phyloP scores from a whole-genome alignment of 2,888 invertebrate species.

The Poecilobothrus nobilitatus region DNA sequence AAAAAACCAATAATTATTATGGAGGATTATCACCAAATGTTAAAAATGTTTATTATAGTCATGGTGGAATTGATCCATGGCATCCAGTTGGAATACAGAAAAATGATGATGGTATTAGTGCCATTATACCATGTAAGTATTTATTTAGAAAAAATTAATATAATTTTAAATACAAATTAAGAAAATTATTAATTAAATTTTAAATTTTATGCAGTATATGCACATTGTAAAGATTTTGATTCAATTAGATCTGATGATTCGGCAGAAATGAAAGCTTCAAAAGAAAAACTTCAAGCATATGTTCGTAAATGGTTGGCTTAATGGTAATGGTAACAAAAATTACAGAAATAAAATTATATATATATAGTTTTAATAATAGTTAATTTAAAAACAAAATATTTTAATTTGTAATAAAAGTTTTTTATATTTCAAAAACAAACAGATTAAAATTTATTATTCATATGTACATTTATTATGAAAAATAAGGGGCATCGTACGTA shows the following conservation, averaged over 20 bases:
- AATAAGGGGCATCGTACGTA: too few species aligned
- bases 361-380: too few species aligned
- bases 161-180: neutral
- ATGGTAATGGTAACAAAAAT: too few species aligned
- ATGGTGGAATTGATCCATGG: constrained; percentile 52
- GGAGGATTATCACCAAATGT: constrained; percentile 45
- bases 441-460: too few species aligned
- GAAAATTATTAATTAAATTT: neutral
- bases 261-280: constrained; percentile 34
- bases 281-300: constrained; percentile 31
- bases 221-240: constrained; percentile 37
- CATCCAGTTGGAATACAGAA: constrained; percentile 45
- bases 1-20: constrained; percentile 45
- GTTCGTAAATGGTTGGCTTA: constrained; percentile 33
- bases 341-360: too few species aligned
- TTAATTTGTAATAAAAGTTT: too few species aligned
- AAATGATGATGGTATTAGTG: constrained; percentile 29
- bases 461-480: too few species aligned
- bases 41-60: constrained; percentile 47
- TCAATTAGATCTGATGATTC: constrained; percentile 32
- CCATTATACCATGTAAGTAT: constrained; percentile 30
- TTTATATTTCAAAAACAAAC: too few species aligned
- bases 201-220: constrained; percentile 28
- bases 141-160: constrained; percentile 19
- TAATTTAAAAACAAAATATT: too few species aligned